phyloP scores from a whole-genome alignment of 2,113 vertebrate genomes.

The Cynoglossus semilaevis region DNA sequence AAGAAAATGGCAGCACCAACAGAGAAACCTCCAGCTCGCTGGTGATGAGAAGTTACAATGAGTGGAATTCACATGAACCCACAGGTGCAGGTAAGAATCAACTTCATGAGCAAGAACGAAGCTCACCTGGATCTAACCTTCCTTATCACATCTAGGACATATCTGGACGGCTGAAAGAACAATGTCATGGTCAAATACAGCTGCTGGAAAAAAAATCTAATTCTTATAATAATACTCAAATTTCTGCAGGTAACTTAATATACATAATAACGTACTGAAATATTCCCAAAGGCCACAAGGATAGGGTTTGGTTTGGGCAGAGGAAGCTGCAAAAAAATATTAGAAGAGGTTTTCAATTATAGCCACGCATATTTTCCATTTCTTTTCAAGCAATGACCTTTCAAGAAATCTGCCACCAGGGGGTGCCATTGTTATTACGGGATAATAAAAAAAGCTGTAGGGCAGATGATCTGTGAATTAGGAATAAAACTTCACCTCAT shows the following conservation, averaged over 20 bases:
- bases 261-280: constrained; percentile 81
- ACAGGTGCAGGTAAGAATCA: too few species aligned
- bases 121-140: constrained; percentile 93
- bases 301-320: constrained; percentile 83
- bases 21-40: constrained; percentile 95
- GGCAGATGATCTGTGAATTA: too few species aligned
- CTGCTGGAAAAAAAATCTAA: background rate
- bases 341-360: background rate
- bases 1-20: constrained; percentile 91
- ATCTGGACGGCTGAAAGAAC: constrained; percentile 81
- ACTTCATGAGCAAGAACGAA: background rate
- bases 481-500: constrained; percentile 77
- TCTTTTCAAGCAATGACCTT: too few species aligned
- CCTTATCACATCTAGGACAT: constrained; percentile 90
- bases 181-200: background rate
- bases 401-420: too few species aligned
- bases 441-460: too few species aligned
- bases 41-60: constrained; percentile 1
- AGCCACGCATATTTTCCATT: background rate
- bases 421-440: too few species aligned
- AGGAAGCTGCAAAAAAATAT: constrained; percentile 79
- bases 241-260: too few species aligned
- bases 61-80: background rate
- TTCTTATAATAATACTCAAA: too few species aligned
- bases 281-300: constrained; percentile 84